Conservation (phyloP, 1,140 invertebrate genomes). For the Camponotus pennsylvanicus region DNA sequence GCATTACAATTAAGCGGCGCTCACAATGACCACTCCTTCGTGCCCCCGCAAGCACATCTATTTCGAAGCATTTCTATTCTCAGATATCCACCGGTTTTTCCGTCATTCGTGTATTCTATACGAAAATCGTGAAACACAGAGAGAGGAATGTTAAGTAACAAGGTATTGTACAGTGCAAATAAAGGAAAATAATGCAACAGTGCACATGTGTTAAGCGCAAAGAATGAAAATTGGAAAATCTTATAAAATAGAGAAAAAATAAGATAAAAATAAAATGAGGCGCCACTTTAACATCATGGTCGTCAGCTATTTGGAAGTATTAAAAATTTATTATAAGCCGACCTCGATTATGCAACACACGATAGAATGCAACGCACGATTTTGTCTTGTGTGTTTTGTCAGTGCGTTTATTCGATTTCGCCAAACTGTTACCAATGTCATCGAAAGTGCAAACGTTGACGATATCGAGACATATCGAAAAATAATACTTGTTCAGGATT, state of each 20-base stretch:
- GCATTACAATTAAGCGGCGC: slow-evolving; percentile 74
- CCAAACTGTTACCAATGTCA: slow-evolving; percentile 31
- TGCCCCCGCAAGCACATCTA: background rate
- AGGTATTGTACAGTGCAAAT: slow-evolving; percentile 4
- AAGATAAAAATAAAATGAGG: slow-evolving; percentile 5
- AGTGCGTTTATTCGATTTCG: slow-evolving; percentile 12
- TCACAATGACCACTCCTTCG: slow-evolving; percentile 68
- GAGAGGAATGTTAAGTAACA: slow-evolving; percentile 48
- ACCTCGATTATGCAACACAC: slow-evolving; percentile 34
- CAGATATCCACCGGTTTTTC: slow-evolving; percentile 5
- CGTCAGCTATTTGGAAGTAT: slow-evolving; percentile 22
- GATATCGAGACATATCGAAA: background rate
- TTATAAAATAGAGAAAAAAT: slow-evolving; percentile 2
- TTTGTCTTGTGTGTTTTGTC: background rate
- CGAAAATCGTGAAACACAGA: slow-evolving; percentile 39
- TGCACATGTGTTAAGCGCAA: background rate
- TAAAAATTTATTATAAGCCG: slow-evolving; percentile 15
- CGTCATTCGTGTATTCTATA: slow-evolving; percentile 48
- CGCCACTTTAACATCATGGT: background rate
- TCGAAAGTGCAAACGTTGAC: background rate
- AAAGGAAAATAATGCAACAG: background rate
- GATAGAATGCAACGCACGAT: slow-evolving; percentile 31
- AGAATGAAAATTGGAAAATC: slow-evolving; percentile 16
- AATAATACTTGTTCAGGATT: background rate
- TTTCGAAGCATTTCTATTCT: slow-evolving; percentile 11